phyloP scores from a whole-genome alignment of 2,113 vertebrate genomes.

The Sula dactylatra region DNA sequence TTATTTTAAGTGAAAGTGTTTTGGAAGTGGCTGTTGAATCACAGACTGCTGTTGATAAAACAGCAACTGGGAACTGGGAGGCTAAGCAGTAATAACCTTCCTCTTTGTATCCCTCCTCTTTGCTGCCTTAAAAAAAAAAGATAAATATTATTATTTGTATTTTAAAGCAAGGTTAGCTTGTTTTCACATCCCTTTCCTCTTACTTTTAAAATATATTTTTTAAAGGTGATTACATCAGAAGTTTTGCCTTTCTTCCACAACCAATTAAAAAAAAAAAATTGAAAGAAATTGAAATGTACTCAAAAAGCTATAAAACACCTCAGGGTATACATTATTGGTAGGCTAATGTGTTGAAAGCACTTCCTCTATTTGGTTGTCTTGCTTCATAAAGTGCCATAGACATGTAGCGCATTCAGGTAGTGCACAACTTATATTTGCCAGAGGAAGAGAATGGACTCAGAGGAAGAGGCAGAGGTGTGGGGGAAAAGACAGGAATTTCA shows the following conservation, averaged over 20 bases:
- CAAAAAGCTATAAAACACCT: neutral
- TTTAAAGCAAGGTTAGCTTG: neutral
- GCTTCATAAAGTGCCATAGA: neutral
- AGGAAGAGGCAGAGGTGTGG: neutral
- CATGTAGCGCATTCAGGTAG: neutral
- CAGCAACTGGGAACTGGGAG: neutral
- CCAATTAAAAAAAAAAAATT: neutral
- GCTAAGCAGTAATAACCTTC: neutral
- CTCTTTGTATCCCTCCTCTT: neutral
- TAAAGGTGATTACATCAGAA: neutral
- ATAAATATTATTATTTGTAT: neutral
- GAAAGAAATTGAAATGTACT: neutral
- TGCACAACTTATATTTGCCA: neutral
- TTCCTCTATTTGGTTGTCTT: slow-evolving; percentile 5
- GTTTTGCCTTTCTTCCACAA: neutral
- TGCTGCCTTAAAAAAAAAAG: neutral
- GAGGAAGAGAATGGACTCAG: neutral
- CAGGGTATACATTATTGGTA: neutral
- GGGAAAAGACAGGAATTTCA: neutral
- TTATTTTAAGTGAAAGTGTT: neutral
- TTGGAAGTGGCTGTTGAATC: neutral
- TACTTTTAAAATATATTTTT: neutral
- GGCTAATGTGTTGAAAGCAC: slow-evolving; percentile 13
- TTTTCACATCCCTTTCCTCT: neutral
- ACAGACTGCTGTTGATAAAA: neutral